phyloP scores from a whole-genome alignment of 2,797 vertebrate species.

The Crax fasciolata region DNA sequence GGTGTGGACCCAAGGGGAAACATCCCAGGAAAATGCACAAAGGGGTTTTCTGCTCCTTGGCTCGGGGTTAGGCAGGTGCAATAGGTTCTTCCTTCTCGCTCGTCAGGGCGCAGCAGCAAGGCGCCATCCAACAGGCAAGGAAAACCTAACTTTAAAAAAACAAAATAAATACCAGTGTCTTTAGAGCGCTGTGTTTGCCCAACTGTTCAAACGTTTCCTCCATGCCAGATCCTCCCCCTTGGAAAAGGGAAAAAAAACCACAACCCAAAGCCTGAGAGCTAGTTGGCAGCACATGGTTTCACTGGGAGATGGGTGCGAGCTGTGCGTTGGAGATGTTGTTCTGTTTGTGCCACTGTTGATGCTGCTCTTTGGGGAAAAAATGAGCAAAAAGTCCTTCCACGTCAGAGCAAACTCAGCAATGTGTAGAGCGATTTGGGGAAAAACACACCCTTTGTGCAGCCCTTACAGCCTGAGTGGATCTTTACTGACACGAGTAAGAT shows the following conservation, averaged over 20 bases:
- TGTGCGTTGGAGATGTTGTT: neutral
- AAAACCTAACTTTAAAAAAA: slow-evolving; percentile 25
- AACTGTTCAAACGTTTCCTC: slow-evolving; percentile 13
- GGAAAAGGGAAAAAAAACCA: neutral
- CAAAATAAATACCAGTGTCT: neutral
- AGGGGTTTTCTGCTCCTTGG: neutral
- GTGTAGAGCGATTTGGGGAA: neutral
- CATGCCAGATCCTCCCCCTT: neutral
- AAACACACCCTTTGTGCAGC: neutral
- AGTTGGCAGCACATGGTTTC: neutral
- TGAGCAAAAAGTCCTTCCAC: neutral
- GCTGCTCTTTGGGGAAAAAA: neutral
- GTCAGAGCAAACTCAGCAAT: neutral
- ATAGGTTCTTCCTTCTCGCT: neutral
- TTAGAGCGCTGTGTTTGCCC: slow-evolving; percentile 12
- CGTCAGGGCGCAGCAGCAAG: neutral
- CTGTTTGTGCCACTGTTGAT: neutral
- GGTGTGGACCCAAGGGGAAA: neutral
- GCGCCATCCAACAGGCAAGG: neutral
- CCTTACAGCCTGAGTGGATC: neutral
- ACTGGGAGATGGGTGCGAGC: neutral
- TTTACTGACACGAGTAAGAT: neutral
- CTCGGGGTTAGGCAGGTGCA: neutral
- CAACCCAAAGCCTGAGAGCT: neutral
- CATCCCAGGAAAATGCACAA: slow-evolving; percentile 19